phyloP scores from a whole-genome alignment of 2,797 vertebrate species.

The Anguilla megastoma region DNA sequence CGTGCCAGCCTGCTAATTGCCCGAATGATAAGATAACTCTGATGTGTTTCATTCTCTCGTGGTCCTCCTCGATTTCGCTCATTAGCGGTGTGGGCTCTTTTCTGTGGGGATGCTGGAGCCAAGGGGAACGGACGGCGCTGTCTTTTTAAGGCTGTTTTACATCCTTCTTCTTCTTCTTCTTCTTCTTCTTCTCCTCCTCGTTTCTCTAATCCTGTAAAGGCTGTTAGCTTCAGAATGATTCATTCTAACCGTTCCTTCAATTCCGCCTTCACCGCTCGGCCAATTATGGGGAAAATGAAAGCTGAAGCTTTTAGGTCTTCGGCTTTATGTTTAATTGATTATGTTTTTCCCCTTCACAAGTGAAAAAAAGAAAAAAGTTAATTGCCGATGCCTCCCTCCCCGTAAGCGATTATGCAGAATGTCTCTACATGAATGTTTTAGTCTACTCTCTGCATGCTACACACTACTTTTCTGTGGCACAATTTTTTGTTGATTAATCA shows the following conservation, averaged over 20 bases:
- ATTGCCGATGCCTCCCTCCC: background rate
- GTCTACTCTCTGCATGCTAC: background rate
- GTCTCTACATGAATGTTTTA: background rate
- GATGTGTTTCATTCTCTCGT: background rate
- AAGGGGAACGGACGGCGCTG: background rate
- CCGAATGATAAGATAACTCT: background rate
- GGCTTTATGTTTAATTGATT: background rate
- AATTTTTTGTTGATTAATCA: background rate
- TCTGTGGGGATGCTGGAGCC: background rate
- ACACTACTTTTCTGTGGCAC: background rate
- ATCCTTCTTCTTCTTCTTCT: too few species aligned
- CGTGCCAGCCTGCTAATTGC: background rate
- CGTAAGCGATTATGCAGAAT: background rate
- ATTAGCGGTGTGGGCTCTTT: background rate
- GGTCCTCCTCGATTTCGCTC: background rate
- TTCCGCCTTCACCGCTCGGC: background rate
- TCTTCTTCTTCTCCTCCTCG: too few species aligned
- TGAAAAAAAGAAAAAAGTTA: background rate
- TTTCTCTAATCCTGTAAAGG: constrained; percentile 7
- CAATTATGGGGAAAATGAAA: background rate
- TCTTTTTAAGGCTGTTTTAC: background rate
- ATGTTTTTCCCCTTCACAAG: background rate
- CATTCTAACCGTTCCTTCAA: background rate
- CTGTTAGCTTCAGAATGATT: background rate
- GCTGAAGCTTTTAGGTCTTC: background rate